A percentile compares a stretch with the other conserved stretches of the same genome.
phyloP scores from a whole-genome alignment of 30 jellyfish, hydroid and myxozoan species.

The Mastigias papua region DNA sequence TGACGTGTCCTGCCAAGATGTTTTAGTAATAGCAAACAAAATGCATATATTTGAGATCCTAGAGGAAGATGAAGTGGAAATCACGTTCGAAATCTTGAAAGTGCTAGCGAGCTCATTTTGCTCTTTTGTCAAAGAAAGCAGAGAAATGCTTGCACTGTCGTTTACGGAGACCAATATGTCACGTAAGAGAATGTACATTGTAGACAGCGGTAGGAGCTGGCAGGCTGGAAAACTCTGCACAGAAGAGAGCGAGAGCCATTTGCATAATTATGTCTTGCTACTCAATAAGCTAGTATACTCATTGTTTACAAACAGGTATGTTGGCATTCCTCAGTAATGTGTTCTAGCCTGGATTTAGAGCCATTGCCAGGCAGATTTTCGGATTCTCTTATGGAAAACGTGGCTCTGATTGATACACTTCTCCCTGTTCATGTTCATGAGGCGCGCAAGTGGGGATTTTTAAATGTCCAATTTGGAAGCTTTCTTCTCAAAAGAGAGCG shows the following conservation, averaged over 20 bases:
- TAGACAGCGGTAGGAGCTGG: slow-evolving; percentile 60
- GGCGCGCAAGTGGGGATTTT: background rate
- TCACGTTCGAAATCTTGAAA: slow-evolving; percentile 21
- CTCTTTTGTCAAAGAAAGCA: slow-evolving; percentile 17
- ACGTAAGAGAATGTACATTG: slow-evolving; percentile 15
- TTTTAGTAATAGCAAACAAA: background rate
- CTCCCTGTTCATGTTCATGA: background rate
- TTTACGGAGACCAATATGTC: background rate
- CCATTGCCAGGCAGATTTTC: background rate
- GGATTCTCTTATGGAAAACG: background rate
- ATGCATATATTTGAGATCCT: slow-evolving; percentile 26
- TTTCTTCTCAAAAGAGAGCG: too few relatives aligned
- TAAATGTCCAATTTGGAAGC: too few relatives aligned
- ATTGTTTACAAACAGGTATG: slow-evolving; percentile 12
- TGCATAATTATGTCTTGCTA: background rate
- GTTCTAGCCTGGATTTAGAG: background rate
- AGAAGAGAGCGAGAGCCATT: slow-evolving; percentile 15
- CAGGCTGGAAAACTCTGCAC: background rate
- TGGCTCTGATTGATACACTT: too few relatives aligned
- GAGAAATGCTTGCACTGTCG: slow-evolving; percentile 21
- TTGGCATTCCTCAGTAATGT: background rate
- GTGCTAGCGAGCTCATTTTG: slow-evolving; percentile 1
- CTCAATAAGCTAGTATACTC: slow-evolving; percentile 14
- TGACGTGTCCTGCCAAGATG: background rate
- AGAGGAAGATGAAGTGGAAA: slow-evolving; percentile 27